Base-by-base conservation (phyloP, 1,140 invertebrate genomes). In the Scaptodrosophila lebanonensis region DNA sequence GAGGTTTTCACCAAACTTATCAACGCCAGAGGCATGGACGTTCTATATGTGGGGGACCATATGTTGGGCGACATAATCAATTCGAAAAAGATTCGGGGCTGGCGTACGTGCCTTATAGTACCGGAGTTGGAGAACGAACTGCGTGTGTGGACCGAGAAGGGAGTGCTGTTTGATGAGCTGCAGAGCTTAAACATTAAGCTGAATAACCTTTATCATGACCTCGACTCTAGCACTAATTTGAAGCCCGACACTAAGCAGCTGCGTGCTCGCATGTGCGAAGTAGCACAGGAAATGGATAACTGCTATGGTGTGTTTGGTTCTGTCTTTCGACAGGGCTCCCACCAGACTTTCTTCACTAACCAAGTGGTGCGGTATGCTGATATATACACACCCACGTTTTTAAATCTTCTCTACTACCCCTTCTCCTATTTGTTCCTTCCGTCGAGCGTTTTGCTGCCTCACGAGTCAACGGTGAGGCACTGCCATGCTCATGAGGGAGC, bases 61-160 rank as follows among this genome's bases (percentile, higher is more conserved):
- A 99, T 99, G 66, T 99, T 98, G 88, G 98, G 98, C 15, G 98
- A 99, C 87, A 99, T 99, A 71, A 89, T 99, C 22, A 99, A 99
- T 84, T 98, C 97, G 6, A 99, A 99, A 89, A 99, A 99, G 88
- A 97, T 97, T 32, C 91, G 95, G 18, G 98, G 97, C 0, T 99
- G 98, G 98, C 90, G 97, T 59, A 99, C 98, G 6, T 99, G 99
- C 88, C 91, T 99, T 13, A 95, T 99, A 69, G 95, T 99, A 1
- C 98, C 98, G 0, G 98, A 99, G 88, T 86, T 99, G 33, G 93
- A 96, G 11, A 93, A 97, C 72, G 98, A 99, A 87, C 88, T 99
- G 20, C 93, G 96, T 62, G 98, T 99, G 17, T 99, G 98, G 98
- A 99, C 97, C 1, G 95, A 97, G 73, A 98, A 98, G 87, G 95